Conservation (phyloP, 1,140 invertebrate genomes). For the Daktulosphaira vitifoliae region DNA sequence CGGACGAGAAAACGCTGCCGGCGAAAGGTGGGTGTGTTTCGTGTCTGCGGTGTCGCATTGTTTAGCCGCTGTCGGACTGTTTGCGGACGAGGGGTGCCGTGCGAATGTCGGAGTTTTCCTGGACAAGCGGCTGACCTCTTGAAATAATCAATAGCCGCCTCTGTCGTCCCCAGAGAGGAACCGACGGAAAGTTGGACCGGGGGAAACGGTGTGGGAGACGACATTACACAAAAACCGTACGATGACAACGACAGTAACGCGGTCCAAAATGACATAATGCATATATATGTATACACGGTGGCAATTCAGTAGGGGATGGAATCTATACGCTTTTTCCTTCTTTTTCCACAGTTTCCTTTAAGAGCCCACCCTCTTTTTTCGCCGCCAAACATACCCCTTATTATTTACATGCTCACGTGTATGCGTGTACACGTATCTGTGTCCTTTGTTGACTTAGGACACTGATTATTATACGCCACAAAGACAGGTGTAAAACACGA, state of each 20-base stretch:
- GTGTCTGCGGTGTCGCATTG: conserved; percentile 34
- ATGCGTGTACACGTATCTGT: too few species aligned
- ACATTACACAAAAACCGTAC: not conserved
- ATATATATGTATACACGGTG: not conserved
- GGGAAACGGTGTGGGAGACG: not conserved
- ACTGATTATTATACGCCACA: too few species aligned
- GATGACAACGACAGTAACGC: not conserved
- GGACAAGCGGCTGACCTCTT: conserved; percentile 33
- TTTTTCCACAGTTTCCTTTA: not conserved
- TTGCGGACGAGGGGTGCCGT: not conserved
- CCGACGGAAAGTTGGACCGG: not conserved
- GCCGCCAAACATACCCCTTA: too few species aligned
- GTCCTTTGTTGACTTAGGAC: too few species aligned
- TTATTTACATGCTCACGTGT: not conserved
- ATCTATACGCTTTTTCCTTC: not conserved
- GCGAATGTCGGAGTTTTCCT: conserved; percentile 32
- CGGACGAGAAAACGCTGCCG: not conserved
- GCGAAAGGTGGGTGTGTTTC: conserved; percentile 6
- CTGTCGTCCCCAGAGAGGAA: not conserved
- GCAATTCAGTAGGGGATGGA: too few species aligned
- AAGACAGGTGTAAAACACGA: too few species aligned
- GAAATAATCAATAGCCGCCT: conserved; percentile 32
- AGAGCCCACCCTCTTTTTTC: not conserved
- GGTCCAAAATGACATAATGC: not conserved
- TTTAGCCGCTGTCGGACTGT: conserved; percentile 21